These are phyloP conservation scores for Elgonia sp. DNA, from an alignment of 2,888 invertebrate genomes.

Conservation along the genomic window DNA sequence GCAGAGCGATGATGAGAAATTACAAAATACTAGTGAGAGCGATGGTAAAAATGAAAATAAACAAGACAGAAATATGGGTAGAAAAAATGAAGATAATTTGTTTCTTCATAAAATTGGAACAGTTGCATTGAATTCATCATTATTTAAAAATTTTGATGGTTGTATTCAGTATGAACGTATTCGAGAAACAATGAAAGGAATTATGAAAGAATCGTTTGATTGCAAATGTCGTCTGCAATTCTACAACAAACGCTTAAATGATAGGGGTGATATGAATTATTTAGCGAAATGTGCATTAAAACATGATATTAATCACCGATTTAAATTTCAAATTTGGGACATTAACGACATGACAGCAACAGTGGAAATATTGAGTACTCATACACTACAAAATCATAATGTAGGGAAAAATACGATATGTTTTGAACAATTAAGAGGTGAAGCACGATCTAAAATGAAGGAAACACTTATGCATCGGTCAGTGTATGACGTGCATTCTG, in stretches of 20 bases:
- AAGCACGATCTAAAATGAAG: constrained; percentile 28
- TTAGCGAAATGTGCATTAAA: neutral
- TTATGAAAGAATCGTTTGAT: neutral
- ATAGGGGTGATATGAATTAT: constrained; percentile 7
- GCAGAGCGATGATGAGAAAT: no score
- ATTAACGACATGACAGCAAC: neutral
- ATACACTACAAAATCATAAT: constrained; percentile 6
- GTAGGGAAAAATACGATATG: neutral
- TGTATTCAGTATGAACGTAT: neutral
- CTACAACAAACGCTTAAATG: neutral
- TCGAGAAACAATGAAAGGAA: neutral
- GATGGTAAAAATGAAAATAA: neutral
- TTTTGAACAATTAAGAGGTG: constrained; percentile 31
- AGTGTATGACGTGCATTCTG: constrained; percentile 2
- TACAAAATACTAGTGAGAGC: neutral
- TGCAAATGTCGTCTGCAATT: constrained; percentile 15
- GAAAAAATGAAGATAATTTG: neutral
- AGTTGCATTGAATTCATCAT: neutral
- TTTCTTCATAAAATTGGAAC: neutral
- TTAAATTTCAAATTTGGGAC: constrained; percentile 36
- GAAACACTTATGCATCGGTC: neutral
- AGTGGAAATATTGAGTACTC: constrained; percentile 2
- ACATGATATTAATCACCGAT: constrained; percentile 2
- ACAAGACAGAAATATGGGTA: no score
- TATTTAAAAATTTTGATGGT: neutral